A percentile compares a stretch with the other conserved stretches of the same genome.
These are phyloP conservation scores for Parus major DNA, from an alignment of 2,113 vertebrate species.

Conservation along the genomic window DNA sequence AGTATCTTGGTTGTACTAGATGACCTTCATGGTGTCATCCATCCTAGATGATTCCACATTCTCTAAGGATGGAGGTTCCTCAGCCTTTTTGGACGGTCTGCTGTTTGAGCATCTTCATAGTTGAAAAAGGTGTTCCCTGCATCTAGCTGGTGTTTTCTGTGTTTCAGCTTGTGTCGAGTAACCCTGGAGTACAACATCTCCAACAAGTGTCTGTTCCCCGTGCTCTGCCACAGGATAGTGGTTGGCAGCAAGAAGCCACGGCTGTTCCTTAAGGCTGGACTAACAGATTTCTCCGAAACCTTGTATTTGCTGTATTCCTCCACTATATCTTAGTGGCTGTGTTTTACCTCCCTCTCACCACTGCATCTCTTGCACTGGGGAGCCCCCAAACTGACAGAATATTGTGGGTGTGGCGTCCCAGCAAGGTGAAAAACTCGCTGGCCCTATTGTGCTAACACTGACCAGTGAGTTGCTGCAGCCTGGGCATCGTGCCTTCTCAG, in stretches of 20 bases:
- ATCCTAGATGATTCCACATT: neutral
- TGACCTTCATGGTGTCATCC: neutral
- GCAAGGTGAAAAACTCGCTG: neutral
- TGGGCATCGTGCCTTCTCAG: neutral
- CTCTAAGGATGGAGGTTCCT: neutral
- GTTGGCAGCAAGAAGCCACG: neutral
- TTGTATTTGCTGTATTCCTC: neutral
- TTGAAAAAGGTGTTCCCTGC: neutral
- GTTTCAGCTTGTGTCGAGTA: neutral
- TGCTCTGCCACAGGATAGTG: fast-evolving
- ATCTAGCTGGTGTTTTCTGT: neutral
- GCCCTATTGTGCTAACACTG: neutral
- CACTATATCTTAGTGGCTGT: fast-evolving
- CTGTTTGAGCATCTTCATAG: neutral
- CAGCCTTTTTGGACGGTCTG: neutral
- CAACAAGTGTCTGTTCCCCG: neutral
- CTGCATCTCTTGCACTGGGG: neutral
- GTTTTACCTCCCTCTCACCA: neutral
- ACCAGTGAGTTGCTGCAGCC: neutral
- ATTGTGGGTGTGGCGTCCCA: neutral
- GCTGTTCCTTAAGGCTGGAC: neutral
- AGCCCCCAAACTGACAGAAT: no score
- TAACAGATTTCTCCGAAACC: neutral
- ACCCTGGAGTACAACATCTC: neutral
- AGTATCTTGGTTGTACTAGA: neutral